Evolutionary conservation across 2,113 vertebrate species (phyloP).

Genomic region (Rhodinocichla rosea): DNA sequence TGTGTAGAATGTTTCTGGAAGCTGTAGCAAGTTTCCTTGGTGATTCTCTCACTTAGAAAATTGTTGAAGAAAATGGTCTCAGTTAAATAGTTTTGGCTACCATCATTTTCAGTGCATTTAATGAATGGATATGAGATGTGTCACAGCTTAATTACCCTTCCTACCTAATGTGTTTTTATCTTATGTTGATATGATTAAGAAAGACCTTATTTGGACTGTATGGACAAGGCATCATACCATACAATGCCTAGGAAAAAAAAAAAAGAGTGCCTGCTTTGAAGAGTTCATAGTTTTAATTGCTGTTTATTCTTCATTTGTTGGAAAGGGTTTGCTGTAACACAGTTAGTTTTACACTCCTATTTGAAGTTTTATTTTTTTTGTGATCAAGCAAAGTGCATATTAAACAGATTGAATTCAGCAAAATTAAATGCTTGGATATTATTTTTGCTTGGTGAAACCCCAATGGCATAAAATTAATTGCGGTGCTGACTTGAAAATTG

Average conservation of each 20-base stretch:
- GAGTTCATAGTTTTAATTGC: background rate
- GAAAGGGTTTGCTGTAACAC: background rate
- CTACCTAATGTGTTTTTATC: background rate
- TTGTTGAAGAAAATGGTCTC: background rate
- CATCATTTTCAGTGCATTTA: background rate
- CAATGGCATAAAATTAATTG: slow-evolving; percentile 31
- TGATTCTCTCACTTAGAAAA: background rate
- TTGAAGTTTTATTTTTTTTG: slow-evolving; percentile 9
- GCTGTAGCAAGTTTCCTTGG: background rate
- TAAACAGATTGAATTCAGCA: slow-evolving; percentile 5
- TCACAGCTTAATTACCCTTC: background rate
- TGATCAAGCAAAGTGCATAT: background rate
- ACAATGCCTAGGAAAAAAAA: background rate
- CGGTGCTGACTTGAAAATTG: background rate
- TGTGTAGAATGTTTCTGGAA: background rate
- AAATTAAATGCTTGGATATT: slow-evolving; percentile 38
- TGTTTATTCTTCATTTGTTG: slow-evolving; percentile 15
- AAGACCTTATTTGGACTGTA: background rate
- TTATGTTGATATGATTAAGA: background rate
- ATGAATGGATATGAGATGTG: background rate
- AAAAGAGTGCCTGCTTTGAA: background rate
- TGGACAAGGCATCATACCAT: background rate
- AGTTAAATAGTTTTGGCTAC: background rate
- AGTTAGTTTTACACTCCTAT: background rate
- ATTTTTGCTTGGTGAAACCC: slow-evolving; percentile 22